A percentile compares a stretch with the other conserved stretches of the same genome.
Conservation (phyloP, 2,888 invertebrate species). For the Conchocele bisecta region DNA sequence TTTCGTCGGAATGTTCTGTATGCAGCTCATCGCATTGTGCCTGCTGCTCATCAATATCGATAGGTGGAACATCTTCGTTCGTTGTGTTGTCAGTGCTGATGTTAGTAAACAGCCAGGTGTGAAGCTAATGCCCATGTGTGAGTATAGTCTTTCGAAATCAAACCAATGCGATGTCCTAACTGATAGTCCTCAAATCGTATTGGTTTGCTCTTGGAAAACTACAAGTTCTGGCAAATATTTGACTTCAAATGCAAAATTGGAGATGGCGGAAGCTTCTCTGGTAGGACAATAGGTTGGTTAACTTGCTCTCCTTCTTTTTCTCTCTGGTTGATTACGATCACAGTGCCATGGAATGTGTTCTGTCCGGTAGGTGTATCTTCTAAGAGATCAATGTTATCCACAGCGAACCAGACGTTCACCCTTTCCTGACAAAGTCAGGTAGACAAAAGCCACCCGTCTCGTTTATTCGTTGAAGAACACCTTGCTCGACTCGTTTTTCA, state of each 20-base stretch:
- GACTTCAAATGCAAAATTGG: neutral
- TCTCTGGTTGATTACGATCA: conserved; percentile 30
- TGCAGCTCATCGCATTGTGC: no score
- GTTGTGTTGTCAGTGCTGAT: no score
- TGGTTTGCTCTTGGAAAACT: no score
- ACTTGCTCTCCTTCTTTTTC: conserved; percentile 30
- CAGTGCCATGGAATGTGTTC: conserved; percentile 12
- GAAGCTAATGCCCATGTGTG: no score
- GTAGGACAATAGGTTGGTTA: conserved; percentile 31
- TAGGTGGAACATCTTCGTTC: no score
- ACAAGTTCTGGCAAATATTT: conserved; percentile 1
- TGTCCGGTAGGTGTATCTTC: conserved; percentile 28
- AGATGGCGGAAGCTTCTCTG: conserved; percentile 11
- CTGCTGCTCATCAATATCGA: no score
- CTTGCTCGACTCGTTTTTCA: conserved; percentile 18
- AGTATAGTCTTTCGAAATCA: no score
- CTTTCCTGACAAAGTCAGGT: no score
- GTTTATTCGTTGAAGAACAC: conserved; percentile 23
- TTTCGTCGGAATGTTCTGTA: no score
- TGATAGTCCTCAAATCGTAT: no score
- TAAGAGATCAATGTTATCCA: conserved; percentile 40
- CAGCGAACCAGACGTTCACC: conserved; percentile 46
- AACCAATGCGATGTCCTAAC: no score
- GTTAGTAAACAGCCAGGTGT: no score
- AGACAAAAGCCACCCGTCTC: conserved; percentile 33